A percentile compares a stretch with the other conserved stretches of the same genome.
These are phyloP conservation scores for Pogonognathellus flavescens DNA, from an alignment of 1,140 invertebrate species.

Conservation along the genomic window DNA sequence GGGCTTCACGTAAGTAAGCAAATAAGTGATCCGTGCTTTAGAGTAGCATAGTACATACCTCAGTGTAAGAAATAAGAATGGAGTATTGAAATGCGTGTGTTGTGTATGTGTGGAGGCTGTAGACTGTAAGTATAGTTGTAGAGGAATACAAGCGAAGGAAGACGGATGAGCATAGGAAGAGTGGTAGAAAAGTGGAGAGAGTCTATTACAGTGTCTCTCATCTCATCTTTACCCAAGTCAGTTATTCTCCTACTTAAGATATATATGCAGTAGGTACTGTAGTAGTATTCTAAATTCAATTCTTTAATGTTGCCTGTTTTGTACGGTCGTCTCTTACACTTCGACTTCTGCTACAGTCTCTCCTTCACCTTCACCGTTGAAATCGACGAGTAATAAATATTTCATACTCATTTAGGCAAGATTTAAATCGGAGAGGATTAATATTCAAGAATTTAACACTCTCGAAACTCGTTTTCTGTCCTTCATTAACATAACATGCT, in stretches of 20 bases:
- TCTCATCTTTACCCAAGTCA: neutral
- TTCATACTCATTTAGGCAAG: conserved; percentile 67
- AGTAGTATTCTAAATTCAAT: neutral
- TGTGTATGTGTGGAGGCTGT: neutral
- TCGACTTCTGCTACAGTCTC: conserved; percentile 46
- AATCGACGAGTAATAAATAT: conserved; percentile 65
- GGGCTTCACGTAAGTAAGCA: neutral
- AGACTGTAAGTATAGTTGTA: too few relatives aligned
- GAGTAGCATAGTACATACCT: neutral
- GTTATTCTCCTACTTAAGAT: neutral
- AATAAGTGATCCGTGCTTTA: neutral
- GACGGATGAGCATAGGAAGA: conserved; percentile 28
- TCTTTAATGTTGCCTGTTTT: conserved; percentile 11
- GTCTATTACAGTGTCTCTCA: conserved; percentile 17
- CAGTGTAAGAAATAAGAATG: neutral
- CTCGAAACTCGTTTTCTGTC: conserved; percentile 60
- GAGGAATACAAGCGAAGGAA: neutral
- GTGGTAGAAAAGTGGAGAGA: neutral
- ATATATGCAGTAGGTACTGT: neutral
- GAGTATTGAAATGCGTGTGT: neutral
- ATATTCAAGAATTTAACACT: conserved; percentile 67
- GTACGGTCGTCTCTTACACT: conserved; percentile 21
- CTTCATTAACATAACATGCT: conserved; percentile 66
- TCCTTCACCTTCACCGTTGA: conserved; percentile 47
- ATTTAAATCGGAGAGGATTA: conserved; percentile 66